Conservation (phyloP, 2,113 vertebrate species). For the Polyodon spathula region DNA sequence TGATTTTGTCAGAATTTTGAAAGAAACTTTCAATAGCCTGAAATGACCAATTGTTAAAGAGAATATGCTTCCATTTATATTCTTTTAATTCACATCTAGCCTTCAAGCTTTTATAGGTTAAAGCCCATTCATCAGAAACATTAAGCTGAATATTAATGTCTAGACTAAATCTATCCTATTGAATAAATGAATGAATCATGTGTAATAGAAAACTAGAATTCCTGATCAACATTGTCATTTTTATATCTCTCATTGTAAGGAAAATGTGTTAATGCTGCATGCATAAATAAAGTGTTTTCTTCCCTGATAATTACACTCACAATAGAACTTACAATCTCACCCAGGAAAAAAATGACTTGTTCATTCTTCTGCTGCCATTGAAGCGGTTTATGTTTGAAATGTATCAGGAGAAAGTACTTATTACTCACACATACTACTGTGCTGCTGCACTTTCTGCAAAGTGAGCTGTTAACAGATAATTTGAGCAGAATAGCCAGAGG, state of each 20-base stretch:
- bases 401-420: constrained; percentile 92
- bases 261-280: constrained; percentile 28
- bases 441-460: constrained; percentile 93
- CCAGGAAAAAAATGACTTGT: constrained; percentile 82
- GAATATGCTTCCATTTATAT: too few relatives aligned
- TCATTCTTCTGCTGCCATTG: constrained; percentile 78
- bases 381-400: constrained; percentile 92
- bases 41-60: too few relatives aligned
- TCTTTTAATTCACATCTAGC: constrained; percentile 20
- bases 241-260: constrained; percentile 23
- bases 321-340: constrained; percentile 77
- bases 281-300: constrained; percentile 83
- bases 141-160: constrained; percentile 98
- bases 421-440: constrained; percentile 92
- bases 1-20: too few relatives aligned
- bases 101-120: constrained; percentile 77
- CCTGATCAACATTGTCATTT: constrained; percentile 64
- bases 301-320: constrained; percentile 73
- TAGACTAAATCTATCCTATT: constrained; percentile 80
- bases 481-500: constrained; percentile 95
- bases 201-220: constrained; percentile 55
- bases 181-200: constrained; percentile 90
- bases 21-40: too few relatives aligned
- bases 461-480: constrained; percentile 99
- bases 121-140: constrained; percentile 97